Evolutionary conservation across 2,888 invertebrate genomes (phyloP).

Genomic region (Diplazon laetatorius): DNA sequence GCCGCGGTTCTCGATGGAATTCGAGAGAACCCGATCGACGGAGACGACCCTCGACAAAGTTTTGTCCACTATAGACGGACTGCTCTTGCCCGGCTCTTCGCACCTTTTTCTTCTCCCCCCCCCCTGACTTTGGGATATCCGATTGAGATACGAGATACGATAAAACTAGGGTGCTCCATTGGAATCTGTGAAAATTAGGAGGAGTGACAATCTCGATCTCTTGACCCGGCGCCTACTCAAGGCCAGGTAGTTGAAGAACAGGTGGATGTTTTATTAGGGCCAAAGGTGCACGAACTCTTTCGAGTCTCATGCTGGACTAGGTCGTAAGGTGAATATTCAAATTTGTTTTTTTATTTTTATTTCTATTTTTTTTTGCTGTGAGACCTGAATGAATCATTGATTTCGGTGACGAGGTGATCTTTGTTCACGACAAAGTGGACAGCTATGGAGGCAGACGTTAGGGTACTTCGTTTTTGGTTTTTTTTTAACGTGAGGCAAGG

Average conservation of each 20-base stretch:
- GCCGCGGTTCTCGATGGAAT: slow-evolving; percentile 60
- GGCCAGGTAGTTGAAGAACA: slow-evolving; percentile 14
- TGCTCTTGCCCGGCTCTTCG: too few species aligned
- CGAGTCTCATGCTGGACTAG: slow-evolving; percentile 11
- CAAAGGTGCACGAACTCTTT: slow-evolving; percentile 52
- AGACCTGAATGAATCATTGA: slow-evolving; percentile 31
- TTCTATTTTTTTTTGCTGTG: too few species aligned
- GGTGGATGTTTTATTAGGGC: slow-evolving; percentile 35
- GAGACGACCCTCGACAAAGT: slow-evolving; percentile 30
- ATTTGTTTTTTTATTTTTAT: too few species aligned
- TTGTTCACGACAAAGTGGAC: neutral
- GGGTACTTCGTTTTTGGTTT: too few species aligned
- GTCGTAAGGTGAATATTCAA: slow-evolving; percentile 60
- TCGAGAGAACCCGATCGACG: slow-evolving; percentile 55
- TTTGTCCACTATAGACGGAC: slow-evolving; percentile 36
- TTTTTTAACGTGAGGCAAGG: slow-evolving; percentile 21
- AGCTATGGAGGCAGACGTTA: neutral
- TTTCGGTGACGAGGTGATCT: slow-evolving; percentile 14
- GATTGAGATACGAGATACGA: too few species aligned
- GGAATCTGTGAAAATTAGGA: too few species aligned
- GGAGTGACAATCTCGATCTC: neutral
- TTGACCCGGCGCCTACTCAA: neutral
- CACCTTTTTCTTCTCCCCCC: too few species aligned
- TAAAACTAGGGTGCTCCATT: neutral
- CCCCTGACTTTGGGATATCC: too few species aligned